Evolutionary conservation across 2,797 vertebrate genomes (phyloP).

Genomic region (Anniella stebbinsi): DNA sequence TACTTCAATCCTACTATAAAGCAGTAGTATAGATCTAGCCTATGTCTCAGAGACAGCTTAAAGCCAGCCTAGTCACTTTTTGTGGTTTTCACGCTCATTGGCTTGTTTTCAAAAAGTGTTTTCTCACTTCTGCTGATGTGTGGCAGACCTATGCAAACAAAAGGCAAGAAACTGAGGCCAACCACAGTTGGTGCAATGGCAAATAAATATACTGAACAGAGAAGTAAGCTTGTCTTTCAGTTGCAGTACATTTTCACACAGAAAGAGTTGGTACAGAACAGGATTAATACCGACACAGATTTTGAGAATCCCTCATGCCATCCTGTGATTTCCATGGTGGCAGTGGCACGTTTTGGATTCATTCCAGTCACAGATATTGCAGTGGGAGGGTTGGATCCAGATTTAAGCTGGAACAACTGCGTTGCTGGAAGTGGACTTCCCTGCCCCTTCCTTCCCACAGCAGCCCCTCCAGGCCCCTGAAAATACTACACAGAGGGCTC

Average conservation of each 20-base stretch:
- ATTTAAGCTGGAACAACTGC: no score
- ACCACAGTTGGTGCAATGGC: neutral
- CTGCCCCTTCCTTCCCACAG: no score
- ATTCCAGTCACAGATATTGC: neutral
- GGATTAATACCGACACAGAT: neutral
- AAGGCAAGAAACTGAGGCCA: neutral
- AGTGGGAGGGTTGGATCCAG: neutral
- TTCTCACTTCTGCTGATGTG: neutral
- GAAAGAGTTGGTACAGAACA: neutral
- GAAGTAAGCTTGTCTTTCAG: neutral
- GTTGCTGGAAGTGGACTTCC: no score
- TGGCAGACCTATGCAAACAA: constrained; percentile 1
- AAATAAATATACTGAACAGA: constrained; percentile 1
- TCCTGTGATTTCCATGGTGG: neutral
- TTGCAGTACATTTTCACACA: neutral
- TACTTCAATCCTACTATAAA: no score
- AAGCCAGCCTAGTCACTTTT: neutral
- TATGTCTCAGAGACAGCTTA: neutral
- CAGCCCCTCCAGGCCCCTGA: no score
- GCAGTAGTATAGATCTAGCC: no score
- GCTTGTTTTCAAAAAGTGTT: neutral
- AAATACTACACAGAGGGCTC: no score
- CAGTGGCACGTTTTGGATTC: neutral
- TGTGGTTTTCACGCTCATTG: neutral
- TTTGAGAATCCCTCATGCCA: neutral